A percentile compares a stretch with the other conserved stretches of the same genome.
Conservation (phyloP, 2,888 invertebrate species). For the Cryptocheilus praepositus region DNA sequence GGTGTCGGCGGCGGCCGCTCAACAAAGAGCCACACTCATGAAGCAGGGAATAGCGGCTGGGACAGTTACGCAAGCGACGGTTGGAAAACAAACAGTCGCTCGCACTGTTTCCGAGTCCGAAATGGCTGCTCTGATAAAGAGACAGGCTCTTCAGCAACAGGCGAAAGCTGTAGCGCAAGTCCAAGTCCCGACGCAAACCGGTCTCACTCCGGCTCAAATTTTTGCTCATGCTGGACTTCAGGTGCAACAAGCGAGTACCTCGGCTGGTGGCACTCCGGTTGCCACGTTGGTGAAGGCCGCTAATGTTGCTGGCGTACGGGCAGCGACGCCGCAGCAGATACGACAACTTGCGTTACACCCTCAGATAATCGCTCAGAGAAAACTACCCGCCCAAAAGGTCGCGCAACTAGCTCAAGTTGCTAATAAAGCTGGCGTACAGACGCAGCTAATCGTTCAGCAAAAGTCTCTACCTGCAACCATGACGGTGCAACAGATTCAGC, state of each 20-base stretch:
- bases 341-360: conserved; percentile 81
- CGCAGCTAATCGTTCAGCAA: conserved; percentile 84
- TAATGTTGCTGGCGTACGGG: conserved; percentile 75
- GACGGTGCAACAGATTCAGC: conserved; percentile 85
- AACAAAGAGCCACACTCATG: conserved; percentile 68
- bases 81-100: conserved; percentile 75
- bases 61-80: conserved; percentile 45
- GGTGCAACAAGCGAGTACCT: conserved; percentile 76
- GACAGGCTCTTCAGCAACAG: conserved; percentile 74
- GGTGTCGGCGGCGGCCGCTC: conserved; percentile 66
- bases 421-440: conserved; percentile 76
- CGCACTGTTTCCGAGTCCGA: conserved; percentile 78
- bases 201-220: conserved; percentile 76
- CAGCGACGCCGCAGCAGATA: conserved; percentile 81
- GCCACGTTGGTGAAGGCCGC: conserved; percentile 81
- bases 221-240: conserved; percentile 78
- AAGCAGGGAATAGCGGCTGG: conserved; percentile 60
- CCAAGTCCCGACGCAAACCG: conserved; percentile 67
- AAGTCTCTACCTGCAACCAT: conserved; percentile 80
- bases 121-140: conserved; percentile 78
- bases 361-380: conserved; percentile 78
- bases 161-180: conserved; percentile 73
- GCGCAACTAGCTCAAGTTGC: conserved; percentile 78
- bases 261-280: conserved; percentile 76
- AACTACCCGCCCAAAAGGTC: conserved; percentile 79